Percentiles rank a stretch among this genome's conserved stretches.
phyloP scores from a whole-genome alignment of 2,888 invertebrate genomes.

The Autographa pulchrina region DNA sequence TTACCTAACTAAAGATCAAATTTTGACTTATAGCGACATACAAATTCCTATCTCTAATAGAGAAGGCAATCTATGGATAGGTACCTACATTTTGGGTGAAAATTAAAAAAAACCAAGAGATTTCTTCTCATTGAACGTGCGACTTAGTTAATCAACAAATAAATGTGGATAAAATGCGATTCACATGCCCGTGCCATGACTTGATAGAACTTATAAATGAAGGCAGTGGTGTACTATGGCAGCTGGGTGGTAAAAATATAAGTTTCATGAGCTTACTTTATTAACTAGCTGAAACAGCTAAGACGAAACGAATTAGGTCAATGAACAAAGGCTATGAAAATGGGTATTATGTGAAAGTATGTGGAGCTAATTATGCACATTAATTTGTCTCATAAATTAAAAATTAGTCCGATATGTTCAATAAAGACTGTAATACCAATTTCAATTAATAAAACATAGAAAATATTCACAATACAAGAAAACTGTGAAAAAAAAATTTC shows the following conservation, averaged over 20 bases:
- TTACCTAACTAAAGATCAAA: too few relatives aligned
- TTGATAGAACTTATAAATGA: neutral
- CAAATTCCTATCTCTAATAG: too few relatives aligned
- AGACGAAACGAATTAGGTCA: neutral
- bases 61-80: too few relatives aligned
- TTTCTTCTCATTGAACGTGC: slow-evolving; percentile 59
- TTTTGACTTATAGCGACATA: too few relatives aligned
- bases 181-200: neutral
- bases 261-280: too few relatives aligned
- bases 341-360: neutral
- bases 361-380: slow-evolving; percentile 16
- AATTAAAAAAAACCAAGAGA: slow-evolving; percentile 62
- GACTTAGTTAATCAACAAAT: slow-evolving; percentile 32
- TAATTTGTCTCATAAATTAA: slow-evolving; percentile 22
- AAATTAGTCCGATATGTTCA: slow-evolving; percentile 30
- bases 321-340: neutral
- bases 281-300: neutral
- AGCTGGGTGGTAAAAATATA: neutral
- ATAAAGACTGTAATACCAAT: slow-evolving; percentile 10
- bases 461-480: slow-evolving; percentile 1
- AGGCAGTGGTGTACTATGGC: neutral
- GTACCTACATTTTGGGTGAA: too few relatives aligned
- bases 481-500: neutral
- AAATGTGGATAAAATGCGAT: slow-evolving; percentile 13
- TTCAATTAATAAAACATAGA: slow-evolving; percentile 22